Base-by-base conservation (phyloP, 2,113 vertebrate species). In the Toxotes chatareus region DNA sequence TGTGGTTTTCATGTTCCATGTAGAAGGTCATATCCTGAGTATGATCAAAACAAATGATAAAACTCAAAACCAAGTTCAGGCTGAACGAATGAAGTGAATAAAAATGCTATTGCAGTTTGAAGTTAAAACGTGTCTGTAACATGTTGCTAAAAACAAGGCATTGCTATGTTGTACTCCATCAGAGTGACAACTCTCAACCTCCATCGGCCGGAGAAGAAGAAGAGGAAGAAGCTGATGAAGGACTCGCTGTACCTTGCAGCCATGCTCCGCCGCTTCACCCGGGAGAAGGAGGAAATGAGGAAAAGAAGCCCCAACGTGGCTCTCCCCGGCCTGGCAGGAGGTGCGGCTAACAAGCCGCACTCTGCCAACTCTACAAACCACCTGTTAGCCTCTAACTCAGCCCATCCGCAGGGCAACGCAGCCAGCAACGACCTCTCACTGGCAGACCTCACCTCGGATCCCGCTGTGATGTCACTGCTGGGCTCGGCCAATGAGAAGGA, bases 141-240 rank as follows among this genome's bases (percentile, higher is more conserved):
- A 31, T 27, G 65, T 78, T 62, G 40, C 27, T 73, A 57, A 73
- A 64, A 70, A 49, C 0, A 46, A 53, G 40, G 4, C 61, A 21
- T n/a, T 60, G 2, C 10, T 86, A 3, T 57, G 14, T 77, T 71
- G 72, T 61, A 40, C 59, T 49, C 34, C 38, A 10, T 42, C 93
- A 99, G 98, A 75, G 97, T 96, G 83, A 93, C 96, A 36, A 91
- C 96, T 74, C 96, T 99, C 83, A 98, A 96, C 94, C 94, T 96
- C 78, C 96, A 97, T 85, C 97, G 99, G 27, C 97, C 97, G 17
- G 98, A 99, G 90, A 99, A 99, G 93, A 99, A 99, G 95, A 99
- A 99, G 94, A 91, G 94, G 59, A 99, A 99, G 94, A 98, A 98
- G 86, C 88, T 98, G 53, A 98, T 97, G 93, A 99, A 99, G 92